A percentile compares a stretch with the other conserved stretches of the same genome.
Conservation (phyloP, 2,113 vertebrate species). For the Bucco capensis region DNA sequence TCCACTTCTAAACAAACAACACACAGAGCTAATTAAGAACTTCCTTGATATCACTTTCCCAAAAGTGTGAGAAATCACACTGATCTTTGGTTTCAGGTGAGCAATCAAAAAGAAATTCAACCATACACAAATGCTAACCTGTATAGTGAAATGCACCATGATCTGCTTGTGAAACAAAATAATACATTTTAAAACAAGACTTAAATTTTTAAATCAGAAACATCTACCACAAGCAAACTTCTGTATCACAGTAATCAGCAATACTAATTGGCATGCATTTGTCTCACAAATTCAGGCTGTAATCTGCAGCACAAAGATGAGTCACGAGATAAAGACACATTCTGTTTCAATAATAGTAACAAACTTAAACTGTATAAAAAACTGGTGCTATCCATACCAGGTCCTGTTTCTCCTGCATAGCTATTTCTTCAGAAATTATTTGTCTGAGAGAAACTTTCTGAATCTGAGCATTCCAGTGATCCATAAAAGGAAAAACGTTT, state of each 20-base stretch:
- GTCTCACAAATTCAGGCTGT: not conserved
- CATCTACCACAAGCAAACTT: not conserved
- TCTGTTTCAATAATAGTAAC: not conserved
- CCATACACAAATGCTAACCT: conserved; percentile 16
- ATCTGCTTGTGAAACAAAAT: conserved; percentile 26
- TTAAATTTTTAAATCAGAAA: not conserved
- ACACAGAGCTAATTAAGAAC: not conserved
- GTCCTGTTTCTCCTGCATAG: conserved; percentile 82
- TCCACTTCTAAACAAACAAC: not conserved
- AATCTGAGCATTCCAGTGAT: conserved; percentile 86
- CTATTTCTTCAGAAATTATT: conserved; percentile 94
- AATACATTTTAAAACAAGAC: not conserved
- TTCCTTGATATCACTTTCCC: not conserved
- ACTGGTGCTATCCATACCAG: conserved; percentile 73
- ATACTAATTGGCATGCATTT: not conserved
- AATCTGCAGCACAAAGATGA: not conserved
- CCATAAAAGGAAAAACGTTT: conserved; percentile 78
- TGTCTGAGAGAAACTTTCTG: conserved; percentile 87
- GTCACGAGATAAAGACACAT: not conserved
- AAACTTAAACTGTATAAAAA: not conserved
- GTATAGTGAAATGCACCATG: not conserved
- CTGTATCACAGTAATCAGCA: not conserved
- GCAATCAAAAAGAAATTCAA: not conserved
- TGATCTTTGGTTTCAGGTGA: not conserved
- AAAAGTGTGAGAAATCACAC: not conserved